These are phyloP conservation scores for Papilio polyxenes DNA, from an alignment of 1,140 invertebrate genomes.

Conservation along the genomic window DNA sequence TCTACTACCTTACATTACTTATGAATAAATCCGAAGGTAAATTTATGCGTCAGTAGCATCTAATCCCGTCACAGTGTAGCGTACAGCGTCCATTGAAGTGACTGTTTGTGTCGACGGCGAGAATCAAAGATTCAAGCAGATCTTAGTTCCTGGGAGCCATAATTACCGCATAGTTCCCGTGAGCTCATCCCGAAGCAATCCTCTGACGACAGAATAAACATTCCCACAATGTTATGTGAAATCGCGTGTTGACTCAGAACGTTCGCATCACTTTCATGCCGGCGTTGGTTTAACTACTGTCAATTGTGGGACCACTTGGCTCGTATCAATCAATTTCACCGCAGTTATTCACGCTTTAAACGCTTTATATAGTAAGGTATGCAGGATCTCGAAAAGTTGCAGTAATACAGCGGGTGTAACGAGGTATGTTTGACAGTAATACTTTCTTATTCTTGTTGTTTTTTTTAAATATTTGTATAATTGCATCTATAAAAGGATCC, in stretches of 20 bases:
- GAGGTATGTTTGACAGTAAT: slow-evolving; percentile 23
- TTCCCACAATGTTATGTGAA: slow-evolving; percentile 55
- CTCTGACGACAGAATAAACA: slow-evolving; percentile 45
- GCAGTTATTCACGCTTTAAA: slow-evolving; percentile 46
- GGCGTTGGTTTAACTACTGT: slow-evolving; percentile 53
- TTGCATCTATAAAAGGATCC: background rate
- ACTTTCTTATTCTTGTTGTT: slow-evolving; percentile 12
- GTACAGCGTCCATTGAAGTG: slow-evolving; percentile 38
- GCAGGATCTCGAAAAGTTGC: slow-evolving; percentile 29
- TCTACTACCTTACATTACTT: background rate
- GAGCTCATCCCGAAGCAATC: slow-evolving; percentile 28
- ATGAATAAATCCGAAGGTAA: background rate
- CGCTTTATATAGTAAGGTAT: slow-evolving; percentile 38
- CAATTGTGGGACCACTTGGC: slow-evolving; percentile 55
- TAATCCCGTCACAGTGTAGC: slow-evolving; percentile 10
- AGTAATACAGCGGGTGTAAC: slow-evolving; percentile 20
- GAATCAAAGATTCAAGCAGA: slow-evolving; percentile 9
- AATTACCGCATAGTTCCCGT: slow-evolving; percentile 42
- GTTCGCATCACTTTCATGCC: slow-evolving; percentile 56
- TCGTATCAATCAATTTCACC: slow-evolving; percentile 57
- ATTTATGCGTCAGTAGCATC: background rate
- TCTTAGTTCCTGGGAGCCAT: background rate
- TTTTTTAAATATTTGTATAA: slow-evolving; percentile 16
- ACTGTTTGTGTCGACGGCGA: slow-evolving; percentile 26
- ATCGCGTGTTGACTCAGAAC: slow-evolving; percentile 52